Evolutionary conservation across 2,888 invertebrate genomes (phyloP).

Genomic region (Mylabris sibirica): DNA sequence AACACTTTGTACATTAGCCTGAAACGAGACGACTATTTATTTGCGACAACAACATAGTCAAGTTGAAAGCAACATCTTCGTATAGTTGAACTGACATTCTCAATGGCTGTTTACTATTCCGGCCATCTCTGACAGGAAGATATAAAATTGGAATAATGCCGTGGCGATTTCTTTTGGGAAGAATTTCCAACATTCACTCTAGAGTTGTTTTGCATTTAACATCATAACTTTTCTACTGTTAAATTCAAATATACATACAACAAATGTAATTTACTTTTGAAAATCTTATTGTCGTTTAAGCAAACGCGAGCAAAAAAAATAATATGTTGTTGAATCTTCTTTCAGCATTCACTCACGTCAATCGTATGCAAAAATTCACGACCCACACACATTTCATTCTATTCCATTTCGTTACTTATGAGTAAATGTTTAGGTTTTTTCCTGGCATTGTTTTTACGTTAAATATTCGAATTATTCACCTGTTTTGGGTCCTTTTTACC

Average conservation of each 20-base stretch:
- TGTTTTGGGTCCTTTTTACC: conserved; percentile 44
- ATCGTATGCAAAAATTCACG: neutral
- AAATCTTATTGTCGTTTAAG: neutral
- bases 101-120: conserved; percentile 16
- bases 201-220: conserved; percentile 1
- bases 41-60: conserved; percentile 3
- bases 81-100: conserved; percentile 1
- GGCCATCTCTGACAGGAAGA: conserved; percentile 19
- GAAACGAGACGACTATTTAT: conserved; percentile 1
- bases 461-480: conserved; percentile 44
- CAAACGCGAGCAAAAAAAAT: neutral
- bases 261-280: conserved; percentile 3
- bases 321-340: neutral
- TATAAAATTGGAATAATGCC: conserved; percentile 18
- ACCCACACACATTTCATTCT: too few species aligned
- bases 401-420: too few species aligned
- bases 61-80: conserved; percentile 13
- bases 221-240: neutral
- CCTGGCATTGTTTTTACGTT: conserved; percentile 5
- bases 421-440: too few species aligned
- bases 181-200: conserved; percentile 14
- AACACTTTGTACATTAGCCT: neutral
- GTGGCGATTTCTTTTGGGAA: conserved; percentile 8
- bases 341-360: neutral
- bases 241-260: neutral